Percentiles rank a stretch among this genome's conserved stretches.
These are phyloP conservation scores for Pachyuromys duprasi DNA, from an alignment of 2,797 vertebrate genomes.

Conservation along the genomic window DNA sequence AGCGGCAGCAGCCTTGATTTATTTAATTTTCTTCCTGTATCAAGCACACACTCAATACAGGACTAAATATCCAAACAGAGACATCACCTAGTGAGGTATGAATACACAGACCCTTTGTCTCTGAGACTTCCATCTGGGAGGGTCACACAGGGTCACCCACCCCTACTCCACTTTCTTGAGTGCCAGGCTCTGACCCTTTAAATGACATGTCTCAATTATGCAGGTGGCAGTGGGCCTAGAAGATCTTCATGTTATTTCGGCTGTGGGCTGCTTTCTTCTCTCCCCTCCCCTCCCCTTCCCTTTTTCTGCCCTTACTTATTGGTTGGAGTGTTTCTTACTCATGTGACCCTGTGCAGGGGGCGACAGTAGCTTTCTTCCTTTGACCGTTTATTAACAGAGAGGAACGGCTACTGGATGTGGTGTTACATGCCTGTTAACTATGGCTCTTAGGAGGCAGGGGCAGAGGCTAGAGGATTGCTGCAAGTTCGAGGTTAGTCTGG, in stretches of 20 bases:
- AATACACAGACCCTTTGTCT: background rate
- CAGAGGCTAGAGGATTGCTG: background rate
- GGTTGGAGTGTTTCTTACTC: background rate
- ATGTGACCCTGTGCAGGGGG: background rate
- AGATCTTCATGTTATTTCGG: background rate
- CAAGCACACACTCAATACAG: slow-evolving; percentile 18
- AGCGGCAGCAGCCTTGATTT: slow-evolving; percentile 45
- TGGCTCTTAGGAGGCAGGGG: background rate
- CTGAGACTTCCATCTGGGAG: background rate
- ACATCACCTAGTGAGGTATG: background rate
- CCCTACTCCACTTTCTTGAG: background rate
- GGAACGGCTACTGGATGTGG: background rate
- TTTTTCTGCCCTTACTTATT: background rate
- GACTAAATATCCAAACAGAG: slow-evolving; percentile 50
- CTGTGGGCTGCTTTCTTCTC: background rate
- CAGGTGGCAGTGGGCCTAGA: background rate
- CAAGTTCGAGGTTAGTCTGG: background rate
- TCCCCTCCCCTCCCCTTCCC: background rate
- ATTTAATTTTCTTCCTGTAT: slow-evolving; percentile 54
- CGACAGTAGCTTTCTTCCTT: background rate
- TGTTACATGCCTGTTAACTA: background rate
- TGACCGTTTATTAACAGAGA: background rate
- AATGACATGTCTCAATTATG: background rate
- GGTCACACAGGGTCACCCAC: background rate
- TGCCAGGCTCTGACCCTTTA: background rate